Percentiles rank a stretch among this genome's conserved stretches.
These are phyloP conservation scores for Chymomyza amoena DNA, from an alignment of 2,888 invertebrate genomes.

Conservation along the genomic window DNA sequence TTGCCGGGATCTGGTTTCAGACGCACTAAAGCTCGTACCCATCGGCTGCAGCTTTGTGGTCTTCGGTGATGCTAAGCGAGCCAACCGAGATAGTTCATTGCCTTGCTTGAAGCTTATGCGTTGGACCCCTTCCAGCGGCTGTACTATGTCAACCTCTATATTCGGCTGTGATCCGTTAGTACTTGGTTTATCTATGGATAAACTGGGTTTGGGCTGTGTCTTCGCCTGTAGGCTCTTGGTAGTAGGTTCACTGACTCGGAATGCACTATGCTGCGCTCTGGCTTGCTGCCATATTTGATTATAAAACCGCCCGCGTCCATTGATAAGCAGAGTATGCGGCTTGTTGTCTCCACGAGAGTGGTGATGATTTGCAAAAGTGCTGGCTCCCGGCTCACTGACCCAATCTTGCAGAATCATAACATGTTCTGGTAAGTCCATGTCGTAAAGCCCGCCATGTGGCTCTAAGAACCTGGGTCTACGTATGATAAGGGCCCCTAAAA, in stretches of 20 bases:
- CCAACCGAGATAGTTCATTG: constrained; percentile 42
- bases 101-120: constrained; percentile 14
- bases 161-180: constrained; percentile 9
- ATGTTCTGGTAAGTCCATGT: constrained; percentile 87
- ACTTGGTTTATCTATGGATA: background rate
- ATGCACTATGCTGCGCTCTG: constrained; percentile 23
- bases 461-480: constrained; percentile 83
- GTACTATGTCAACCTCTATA: constrained; percentile 15
- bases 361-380: constrained; percentile 91
- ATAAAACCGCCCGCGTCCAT: constrained; percentile 85
- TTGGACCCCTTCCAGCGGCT: constrained; percentile 8
- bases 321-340: constrained; percentile 88
- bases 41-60: constrained; percentile 24
- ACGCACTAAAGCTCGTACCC: background rate
- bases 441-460: constrained; percentile 85
- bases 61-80: constrained; percentile 27
- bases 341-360: constrained; percentile 91
- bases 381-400: constrained; percentile 85
- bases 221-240: background rate
- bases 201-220: too few species aligned
- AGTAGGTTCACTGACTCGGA: background rate
- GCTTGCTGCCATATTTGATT: constrained; percentile 69
- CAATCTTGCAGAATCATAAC: constrained; percentile 89
- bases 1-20: constrained; percentile 33
- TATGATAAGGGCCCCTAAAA: constrained; percentile 88